Evolutionary conservation across 2,888 invertebrate species (phyloP), one percentile per base, ranked within the genome.

Genomic region (Dasypolia templi): DNA sequence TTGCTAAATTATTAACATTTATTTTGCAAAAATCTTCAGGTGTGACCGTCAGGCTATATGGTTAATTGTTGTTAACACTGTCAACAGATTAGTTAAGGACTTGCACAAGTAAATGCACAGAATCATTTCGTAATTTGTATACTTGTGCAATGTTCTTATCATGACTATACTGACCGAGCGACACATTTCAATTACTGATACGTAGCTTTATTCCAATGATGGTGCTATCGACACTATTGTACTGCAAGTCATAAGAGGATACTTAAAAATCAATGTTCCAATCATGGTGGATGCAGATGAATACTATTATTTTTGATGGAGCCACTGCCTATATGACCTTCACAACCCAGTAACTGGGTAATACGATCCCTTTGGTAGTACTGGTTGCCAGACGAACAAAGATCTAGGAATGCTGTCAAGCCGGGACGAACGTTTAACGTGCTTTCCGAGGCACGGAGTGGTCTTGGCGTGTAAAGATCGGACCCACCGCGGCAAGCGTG

Each of bases 121-220:
- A 76, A 64, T 39, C 35, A 69, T 85, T 79, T 74, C 82, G 62
- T 51, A 55, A 79, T 72, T 75, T 86, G 71, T 72, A 83, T 86
- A 77, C 81, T 90, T 89, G 83, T 82, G 89, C 89, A 90, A 92
- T 85, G 87, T 84, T 84, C 84, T 81, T 86, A 85, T 88, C 89
- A 90, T 90, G 89, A 86, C 83, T 83, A 75, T 81, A 85, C 89
- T 91, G 93, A 90, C 91, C 89, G 79, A 88, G 84, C 83, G 87
- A 89, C 92, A 91, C 90, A 91, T 92, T 93, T 92, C 92, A 93
- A 93, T 93, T 92, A 92, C 87, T 89, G 90, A 91, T 92, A 90
- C 85, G 85, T 4, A 87, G 89, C 84, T 83, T 91, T 92, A 91
- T 89, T 88, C 86, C 86, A 77, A 79, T 85, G 89, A 90, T 90